Evolutionary conservation across 2,888 invertebrate genomes (phyloP), one percentile per base, ranked within the genome.

Genomic region (Drosophila fungiperda): DNA sequence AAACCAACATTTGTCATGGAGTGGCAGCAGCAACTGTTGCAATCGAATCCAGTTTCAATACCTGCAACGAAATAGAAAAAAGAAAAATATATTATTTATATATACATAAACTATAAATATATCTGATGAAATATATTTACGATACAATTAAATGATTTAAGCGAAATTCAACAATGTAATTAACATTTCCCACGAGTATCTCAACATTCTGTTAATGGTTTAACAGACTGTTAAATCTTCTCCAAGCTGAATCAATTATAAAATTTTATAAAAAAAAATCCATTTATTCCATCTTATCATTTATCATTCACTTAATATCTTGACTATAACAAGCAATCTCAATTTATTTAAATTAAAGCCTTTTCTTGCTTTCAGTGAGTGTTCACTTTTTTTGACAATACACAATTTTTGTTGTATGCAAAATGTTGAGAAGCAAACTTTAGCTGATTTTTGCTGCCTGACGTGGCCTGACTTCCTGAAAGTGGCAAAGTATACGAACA

Each of bases 1-100:
- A 42, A 57, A 42, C 38, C n/a, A 36, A 12, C 7, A 17, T 36
- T 55, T n/a, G 29, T 50, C 17, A 17, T 3, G 3, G 29, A 50
- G 26, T 0, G 15, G 29, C 29, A 29, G 29, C 29, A n/a, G 38
- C n/a, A 57, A 40, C 6, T 42, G n/a, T 32, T 57, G 57, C 29
- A 36, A 62, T 45, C 32, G n/a, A 52, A 40, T 35, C 50, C 42
- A 36, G 58, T 36, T 36, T 15, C 20, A 38, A 52, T 59, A 77
- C 79, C 79, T 78, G 53, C 9, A 77, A 77, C 20, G 73, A 73
- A 48, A 70, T 38, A 42, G n/a, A 50, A 45, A 48, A 15, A 20
- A 11, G 1, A 32, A 17, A 20, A 17, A 20, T 11, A 36, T 53
- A 15, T 69, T 26, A 54, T 17, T 36, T 52, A 15, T 20, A 12